Evolutionary conservation across 2,113 vertebrate species (phyloP).

Genomic region (Microcebus jonahi): DNA sequence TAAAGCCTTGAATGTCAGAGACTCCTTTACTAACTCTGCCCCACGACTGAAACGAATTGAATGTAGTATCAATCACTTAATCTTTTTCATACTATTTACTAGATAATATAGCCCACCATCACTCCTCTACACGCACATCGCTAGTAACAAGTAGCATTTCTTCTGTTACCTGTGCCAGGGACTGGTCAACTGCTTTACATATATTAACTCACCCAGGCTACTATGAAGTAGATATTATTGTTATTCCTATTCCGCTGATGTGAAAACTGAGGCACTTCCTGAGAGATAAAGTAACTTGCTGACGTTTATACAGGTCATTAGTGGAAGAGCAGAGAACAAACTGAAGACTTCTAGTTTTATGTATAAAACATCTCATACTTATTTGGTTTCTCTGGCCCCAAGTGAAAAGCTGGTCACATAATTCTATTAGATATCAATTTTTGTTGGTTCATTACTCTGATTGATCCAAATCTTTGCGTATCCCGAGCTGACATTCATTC

Average conservation of each 20-base stretch:
- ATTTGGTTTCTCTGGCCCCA: not conserved
- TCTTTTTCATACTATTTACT: not conserved
- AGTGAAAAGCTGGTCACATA: not conserved
- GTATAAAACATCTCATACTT: not conserved
- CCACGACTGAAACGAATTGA: not conserved
- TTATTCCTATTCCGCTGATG: not conserved
- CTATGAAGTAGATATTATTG: not conserved
- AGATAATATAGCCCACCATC: not conserved
- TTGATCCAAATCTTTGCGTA: not conserved
- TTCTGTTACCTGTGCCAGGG: conserved; percentile 8
- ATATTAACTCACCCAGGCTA: not conserved
- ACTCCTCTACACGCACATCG: not conserved
- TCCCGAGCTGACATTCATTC: not conserved
- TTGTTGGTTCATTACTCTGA: not conserved
- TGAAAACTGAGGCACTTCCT: conserved; percentile 5
- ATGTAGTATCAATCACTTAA: not conserved
- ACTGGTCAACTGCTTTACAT: not conserved
- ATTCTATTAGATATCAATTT: not conserved
- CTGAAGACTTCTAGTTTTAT: not conserved
- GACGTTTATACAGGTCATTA: not conserved
- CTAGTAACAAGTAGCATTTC: not conserved
- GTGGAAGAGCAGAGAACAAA: not conserved
- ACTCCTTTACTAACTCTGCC: not conserved
- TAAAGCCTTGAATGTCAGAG: not conserved
- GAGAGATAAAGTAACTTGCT: conserved; percentile 2